Evolutionary conservation across 1,140 invertebrate genomes (phyloP).

Genomic region (Pogonognathellus flavescens): DNA sequence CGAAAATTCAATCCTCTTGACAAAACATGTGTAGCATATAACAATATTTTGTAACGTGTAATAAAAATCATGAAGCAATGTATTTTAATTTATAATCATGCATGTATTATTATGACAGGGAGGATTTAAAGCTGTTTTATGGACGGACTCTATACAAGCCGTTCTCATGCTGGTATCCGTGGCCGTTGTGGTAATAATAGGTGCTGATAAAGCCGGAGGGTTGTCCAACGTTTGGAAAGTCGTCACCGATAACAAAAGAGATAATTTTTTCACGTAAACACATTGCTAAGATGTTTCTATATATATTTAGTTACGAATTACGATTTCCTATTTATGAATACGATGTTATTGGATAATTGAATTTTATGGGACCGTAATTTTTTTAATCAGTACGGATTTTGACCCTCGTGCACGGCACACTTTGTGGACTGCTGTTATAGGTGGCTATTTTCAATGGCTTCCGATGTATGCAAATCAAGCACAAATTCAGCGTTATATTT

Average conservation of each 20-base stretch:
- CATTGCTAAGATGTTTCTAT: too few relatives aligned
- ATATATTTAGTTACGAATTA: too few relatives aligned
- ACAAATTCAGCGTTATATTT: slow-evolving; percentile 62
- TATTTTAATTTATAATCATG: background rate
- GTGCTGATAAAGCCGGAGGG: slow-evolving; percentile 71
- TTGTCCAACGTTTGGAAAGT: slow-evolving; percentile 70
- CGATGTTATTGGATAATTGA: too few relatives aligned
- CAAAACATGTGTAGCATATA: too few relatives aligned
- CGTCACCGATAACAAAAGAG: slow-evolving; percentile 69
- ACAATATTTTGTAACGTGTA: too few relatives aligned
- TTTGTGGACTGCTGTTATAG: slow-evolving; percentile 59
- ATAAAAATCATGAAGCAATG: too few relatives aligned
- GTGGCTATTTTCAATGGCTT: slow-evolving; percentile 62
- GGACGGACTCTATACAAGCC: slow-evolving; percentile 81
- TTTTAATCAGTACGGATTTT: slow-evolving; percentile 46
- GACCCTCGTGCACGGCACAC: slow-evolving; percentile 62
- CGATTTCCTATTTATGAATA: too few relatives aligned
- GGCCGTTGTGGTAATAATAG: slow-evolving; percentile 72
- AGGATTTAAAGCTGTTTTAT: slow-evolving; percentile 54
- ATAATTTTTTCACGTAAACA: slow-evolving; percentile 72
- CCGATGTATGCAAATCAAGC: slow-evolving; percentile 63
- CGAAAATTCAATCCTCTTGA: too few relatives aligned
- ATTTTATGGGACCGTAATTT: background rate
- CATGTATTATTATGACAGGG: slow-evolving; percentile 42
- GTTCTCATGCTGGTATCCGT: slow-evolving; percentile 78